Percentiles rank a stretch among this genome's conserved stretches.
Evolutionary conservation across 2,888 invertebrate species (phyloP).

Genomic region (Caprella mutica): DNA sequence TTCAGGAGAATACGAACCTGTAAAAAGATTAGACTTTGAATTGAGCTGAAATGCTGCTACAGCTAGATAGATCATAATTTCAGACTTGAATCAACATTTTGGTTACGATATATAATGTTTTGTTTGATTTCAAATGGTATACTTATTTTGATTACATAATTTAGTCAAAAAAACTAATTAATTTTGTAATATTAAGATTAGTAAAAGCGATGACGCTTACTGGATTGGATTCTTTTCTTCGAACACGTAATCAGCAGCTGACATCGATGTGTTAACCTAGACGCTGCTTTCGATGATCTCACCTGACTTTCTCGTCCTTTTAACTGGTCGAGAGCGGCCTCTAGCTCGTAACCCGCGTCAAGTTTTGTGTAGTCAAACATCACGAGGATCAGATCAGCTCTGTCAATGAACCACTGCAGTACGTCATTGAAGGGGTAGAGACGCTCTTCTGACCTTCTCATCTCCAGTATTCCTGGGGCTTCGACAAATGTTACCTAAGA

Average conservation of each 20-base stretch:
- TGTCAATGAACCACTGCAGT: slow-evolving; percentile 93
- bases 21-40: too few species aligned
- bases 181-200: too few species aligned
- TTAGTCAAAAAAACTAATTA: too few species aligned
- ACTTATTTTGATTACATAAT: too few species aligned
- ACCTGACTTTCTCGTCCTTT: slow-evolving; percentile 87
- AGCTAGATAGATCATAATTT: too few species aligned
- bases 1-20: slow-evolving; percentile 84
- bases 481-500: slow-evolving; percentile 82
- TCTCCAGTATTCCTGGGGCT: slow-evolving; percentile 89
- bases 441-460: slow-evolving; percentile 73
- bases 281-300: slow-evolving; percentile 22
- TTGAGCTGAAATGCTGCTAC: too few species aligned
- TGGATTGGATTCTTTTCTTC: too few species aligned
- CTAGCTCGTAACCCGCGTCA: slow-evolving; percentile 88
- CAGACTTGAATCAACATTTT: too few species aligned
- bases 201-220: too few species aligned
- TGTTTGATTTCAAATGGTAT: too few species aligned
- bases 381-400: slow-evolving; percentile 87
- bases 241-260: not conserved
- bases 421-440: slow-evolving; percentile 91
- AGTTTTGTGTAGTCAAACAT: slow-evolving; percentile 91
- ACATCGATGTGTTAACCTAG: too few species aligned
- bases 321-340: slow-evolving; percentile 84
- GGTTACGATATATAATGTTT: too few species aligned